phyloP scores from a whole-genome alignment of 2,888 invertebrate species.

The Notodonta dromedarius region DNA sequence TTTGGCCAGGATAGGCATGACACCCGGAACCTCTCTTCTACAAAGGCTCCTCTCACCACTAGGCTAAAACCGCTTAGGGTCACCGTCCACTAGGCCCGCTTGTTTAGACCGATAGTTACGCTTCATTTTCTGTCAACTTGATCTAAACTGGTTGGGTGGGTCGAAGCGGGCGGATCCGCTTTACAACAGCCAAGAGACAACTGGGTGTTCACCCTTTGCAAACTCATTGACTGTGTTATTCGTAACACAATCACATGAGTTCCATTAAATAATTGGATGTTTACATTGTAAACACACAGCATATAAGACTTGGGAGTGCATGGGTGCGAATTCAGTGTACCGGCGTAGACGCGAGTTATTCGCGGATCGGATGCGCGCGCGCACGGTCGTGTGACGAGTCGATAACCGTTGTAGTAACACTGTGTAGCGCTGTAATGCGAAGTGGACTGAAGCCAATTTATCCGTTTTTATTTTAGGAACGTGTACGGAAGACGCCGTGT shows the following conservation, averaged over 20 bases:
- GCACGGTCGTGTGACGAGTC: neutral
- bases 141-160: too few species aligned
- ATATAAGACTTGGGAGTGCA: neutral
- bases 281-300: conserved; percentile 3
- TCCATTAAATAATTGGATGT: conserved; percentile 10
- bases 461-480: conserved; percentile 10
- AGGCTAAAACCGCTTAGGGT: too few species aligned
- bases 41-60: too few species aligned
- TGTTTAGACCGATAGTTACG: too few species aligned
- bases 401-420: neutral
- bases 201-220: too few species aligned
- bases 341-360: neutral
- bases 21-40: too few species aligned
- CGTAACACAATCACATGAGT: conserved; percentile 16
- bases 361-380: neutral
- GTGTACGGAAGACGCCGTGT: conserved; percentile 7
- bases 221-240: too few species aligned
- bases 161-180: too few species aligned
- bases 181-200: too few species aligned
- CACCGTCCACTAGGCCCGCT: too few species aligned
- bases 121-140: too few species aligned
- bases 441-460: conserved; percentile 10
- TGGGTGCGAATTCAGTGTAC: neutral
- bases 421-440: neutral
- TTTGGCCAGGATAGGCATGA: too few species aligned